Evolutionary conservation across 2,888 invertebrate species (phyloP), one percentile per base, ranked within the genome.

Genomic region (Notocelia uddmanniana): DNA sequence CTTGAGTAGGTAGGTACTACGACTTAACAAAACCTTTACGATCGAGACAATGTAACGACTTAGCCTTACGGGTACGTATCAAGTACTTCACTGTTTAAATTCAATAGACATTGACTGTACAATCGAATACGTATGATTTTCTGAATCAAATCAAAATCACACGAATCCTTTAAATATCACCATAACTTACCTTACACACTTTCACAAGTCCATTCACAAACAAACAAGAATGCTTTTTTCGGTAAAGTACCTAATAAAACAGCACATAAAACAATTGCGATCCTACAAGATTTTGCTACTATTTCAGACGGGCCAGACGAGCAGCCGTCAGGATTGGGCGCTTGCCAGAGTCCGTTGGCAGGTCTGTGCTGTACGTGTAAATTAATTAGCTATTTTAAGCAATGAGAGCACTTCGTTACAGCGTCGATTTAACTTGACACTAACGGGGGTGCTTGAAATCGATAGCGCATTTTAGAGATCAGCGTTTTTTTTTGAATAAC

Each of bases 381-480:
- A 68, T 72, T 72, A 68, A 72, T 68, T 54, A 31, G 58, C 54
- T 71, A 71, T 71, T 71, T 71, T 71, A 67, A 60, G 71, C 52
- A 60, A 60, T 69, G 60, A 60, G 68, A 66, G 10, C 64, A 70
- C 69, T 69, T 64, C 45, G 55, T 26, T 54, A 54, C 19, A 37
- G 52, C 15, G n/a, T 52, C 21, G 63, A 34, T 63, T 34, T 21
- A 18, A n/a, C n/a, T 21, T 34, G 52, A 1, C 45, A 26, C 23
- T 60, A 45, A 23, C 45, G 45, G 45, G 6, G n/a, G 8, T 45
- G 15, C n/a, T 45, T 13, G 13, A 45, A 45, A 45, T 6, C 45
- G 45, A 45, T n/a, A n/a, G 45, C 6, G 45, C 13, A n/a, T 45
- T 41, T 41, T 15, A 41, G 41, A 41, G 15, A 13, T 41, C 41